Percentiles rank a stretch among this genome's conserved stretches.
phyloP scores from a whole-genome alignment of 2,888 invertebrate species.

The Clepsis dumicolana region DNA sequence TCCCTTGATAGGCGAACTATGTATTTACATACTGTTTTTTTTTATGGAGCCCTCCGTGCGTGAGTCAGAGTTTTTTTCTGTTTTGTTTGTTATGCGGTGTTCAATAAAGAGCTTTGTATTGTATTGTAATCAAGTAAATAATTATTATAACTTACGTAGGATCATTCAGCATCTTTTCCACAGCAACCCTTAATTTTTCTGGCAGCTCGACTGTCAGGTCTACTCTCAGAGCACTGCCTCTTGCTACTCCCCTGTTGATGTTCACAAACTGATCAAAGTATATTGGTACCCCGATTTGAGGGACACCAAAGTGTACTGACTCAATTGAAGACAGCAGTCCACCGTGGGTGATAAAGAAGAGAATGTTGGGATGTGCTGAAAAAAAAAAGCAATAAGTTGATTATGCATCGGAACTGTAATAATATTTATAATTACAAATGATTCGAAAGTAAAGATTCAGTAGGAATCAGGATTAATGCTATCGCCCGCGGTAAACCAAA shows the following conservation, averaged over 20 bases:
- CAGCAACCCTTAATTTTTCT: slow-evolving; percentile 35
- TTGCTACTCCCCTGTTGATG: slow-evolving; percentile 27
- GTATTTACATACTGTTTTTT: too few relatives aligned
- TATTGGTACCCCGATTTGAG: slow-evolving; percentile 63
- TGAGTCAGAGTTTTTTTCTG: too few relatives aligned
- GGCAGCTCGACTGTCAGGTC: slow-evolving; percentile 41
- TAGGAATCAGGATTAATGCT: too few relatives aligned
- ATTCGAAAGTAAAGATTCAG: too few relatives aligned
- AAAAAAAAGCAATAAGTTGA: slow-evolving; percentile 30
- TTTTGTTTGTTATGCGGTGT: too few relatives aligned
- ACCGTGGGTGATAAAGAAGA: slow-evolving; percentile 64
- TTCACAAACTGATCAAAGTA: slow-evolving; percentile 46
- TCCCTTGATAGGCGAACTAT: too few relatives aligned
- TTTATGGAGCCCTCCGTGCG: too few relatives aligned
- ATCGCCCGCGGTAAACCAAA: too few relatives aligned
- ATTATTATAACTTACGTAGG: slow-evolving; percentile 37
- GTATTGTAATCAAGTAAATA: too few relatives aligned
- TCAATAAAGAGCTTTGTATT: too few relatives aligned
- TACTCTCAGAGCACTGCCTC: slow-evolving; percentile 41
- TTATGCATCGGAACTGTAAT: not conserved
- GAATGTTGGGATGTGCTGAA: slow-evolving; percentile 62
- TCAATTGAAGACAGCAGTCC: slow-evolving; percentile 64
- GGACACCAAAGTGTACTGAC: slow-evolving; percentile 63
- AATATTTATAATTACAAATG: not conserved
- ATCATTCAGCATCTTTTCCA: slow-evolving; percentile 40